A percentile compares a stretch with the other conserved stretches of the same genome.
phyloP scores from a whole-genome alignment of 2,797 vertebrate genomes.

The Diceros bicornis region DNA sequence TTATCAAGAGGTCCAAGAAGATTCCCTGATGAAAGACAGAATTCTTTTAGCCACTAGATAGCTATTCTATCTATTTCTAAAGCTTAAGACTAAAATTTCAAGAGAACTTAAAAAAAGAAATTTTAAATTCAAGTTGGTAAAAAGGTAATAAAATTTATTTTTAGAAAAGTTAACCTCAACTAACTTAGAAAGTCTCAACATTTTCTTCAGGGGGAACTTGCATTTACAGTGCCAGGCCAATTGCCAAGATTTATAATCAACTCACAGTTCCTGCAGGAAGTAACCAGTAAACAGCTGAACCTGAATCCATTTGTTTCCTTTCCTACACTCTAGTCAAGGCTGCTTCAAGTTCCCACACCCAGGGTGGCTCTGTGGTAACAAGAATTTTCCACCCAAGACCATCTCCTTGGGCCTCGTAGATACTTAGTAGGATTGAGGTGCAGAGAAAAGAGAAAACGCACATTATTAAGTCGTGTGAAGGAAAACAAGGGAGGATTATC shows the following conservation, averaged over 20 bases:
- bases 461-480: neutral
- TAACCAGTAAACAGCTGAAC: neutral
- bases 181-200: neutral
- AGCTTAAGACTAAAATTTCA: neutral
- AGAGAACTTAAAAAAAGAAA: neutral
- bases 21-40: neutral
- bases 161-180: neutral
- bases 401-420: neutral
- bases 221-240: neutral
- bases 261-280: neutral
- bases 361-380: neutral
- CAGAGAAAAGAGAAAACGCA: neutral
- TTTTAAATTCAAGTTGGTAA: neutral
- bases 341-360: neutral
- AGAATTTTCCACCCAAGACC: neutral
- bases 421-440: neutral
- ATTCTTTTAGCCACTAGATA: neutral
- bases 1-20: neutral
- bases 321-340: neutral
- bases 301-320: neutral
- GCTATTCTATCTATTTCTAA: neutral
- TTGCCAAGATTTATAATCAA: neutral
- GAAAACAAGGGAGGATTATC: neutral
- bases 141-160: neutral
- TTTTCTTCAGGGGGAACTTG: neutral